Base-by-base conservation (phyloP, 1,140 invertebrate genomes). In the Stegodyphus dumicola region DNA sequence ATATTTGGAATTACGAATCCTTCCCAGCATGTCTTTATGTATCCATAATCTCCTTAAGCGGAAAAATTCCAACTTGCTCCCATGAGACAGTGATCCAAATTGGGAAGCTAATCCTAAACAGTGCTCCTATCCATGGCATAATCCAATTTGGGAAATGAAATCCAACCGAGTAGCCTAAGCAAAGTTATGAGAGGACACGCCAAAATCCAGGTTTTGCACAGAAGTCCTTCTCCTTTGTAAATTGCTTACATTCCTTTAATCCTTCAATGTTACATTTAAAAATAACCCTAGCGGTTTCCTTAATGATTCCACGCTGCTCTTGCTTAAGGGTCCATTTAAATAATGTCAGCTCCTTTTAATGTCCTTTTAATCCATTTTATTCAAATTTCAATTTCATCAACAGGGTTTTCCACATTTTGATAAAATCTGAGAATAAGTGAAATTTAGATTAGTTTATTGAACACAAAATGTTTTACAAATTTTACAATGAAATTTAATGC, bases 361-460 rank as follows among this genome's bases (percentile, higher is more conserved):
- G 56, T 60, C n/a, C 65, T 17, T 67, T 17, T 52, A 64, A 17
- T 84, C 80, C 80, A 51, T 69, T 81, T 73, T 73, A 66, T 66
- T 67, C 48, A 48, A 66, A 84, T 76, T 76, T 69, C 70, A 67
- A 67, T 84, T 33, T 84, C 74, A 54, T 69, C 73, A 54, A 51
- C 70, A 60, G 2, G 67, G 10, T 48, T 79, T 67, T 76, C 65
- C 81, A 66, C 17, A 17, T 53, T 84, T 84, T 60, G 60, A 77
- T 75, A 84, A 84, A 76, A 84, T 84, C 81, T 84, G 74, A 84
- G 81, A 76, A 84, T 84, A 84, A 84, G 71, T 84, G 81, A 84
- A 84, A 84, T 84, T n/a, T 74, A 10, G 65, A 84, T 84, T 84
- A 84, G 81, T 84, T 84, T 84, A 84, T 84, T 84, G 53, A 15